Evolutionary conservation across 2,888 invertebrate species (phyloP), one percentile per base, ranked within the genome.

Genomic region (Petrophora chlorosata): DNA sequence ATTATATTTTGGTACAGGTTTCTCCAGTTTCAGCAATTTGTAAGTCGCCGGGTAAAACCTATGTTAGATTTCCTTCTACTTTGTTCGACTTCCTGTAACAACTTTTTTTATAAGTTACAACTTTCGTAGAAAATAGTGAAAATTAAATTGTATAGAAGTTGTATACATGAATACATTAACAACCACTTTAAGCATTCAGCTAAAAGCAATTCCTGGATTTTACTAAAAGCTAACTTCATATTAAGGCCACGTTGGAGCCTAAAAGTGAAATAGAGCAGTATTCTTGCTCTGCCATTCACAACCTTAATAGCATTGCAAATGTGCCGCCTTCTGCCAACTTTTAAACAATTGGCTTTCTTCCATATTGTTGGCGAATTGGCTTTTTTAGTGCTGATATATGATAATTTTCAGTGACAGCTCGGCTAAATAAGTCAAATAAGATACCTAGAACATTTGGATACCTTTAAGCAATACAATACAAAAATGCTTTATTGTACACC

Each of bases 331-430:
- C n/a, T 54, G 59, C 56, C 56, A 59, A 59, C 38, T 49, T 44
- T 44, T 45, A 33, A 47, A 40, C 33, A 16, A 42, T 54, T 59
- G 56, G 56, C 59, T 54, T 48, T 46, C 34, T 47, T 50, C 52
- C 56, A 59, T 43, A 43, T 41, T 45, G 33, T 41, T 32, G 12
- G 38, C n/a, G 16, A 19, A 53, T 48, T 54, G 22, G 25, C 44
- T 52, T 30, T 42, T 52, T 53, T 50, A 33, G 25, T 44, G 23
- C 26, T 5, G 9, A 22, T 19, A 26, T 17, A 35, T 36, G 33
- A 43, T 42, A 30, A 44, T 10, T 5, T 39, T 41, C 17, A 29
- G 22, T 5, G 4, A 5, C 19, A 19, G 7, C 7, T 4, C 7
- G 4, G 4, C 7, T 19, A 7, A 19, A 2, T 5, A 5, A 7